Conservation (phyloP, 2,797 vertebrate species). For the Agapornis canus region DNA sequence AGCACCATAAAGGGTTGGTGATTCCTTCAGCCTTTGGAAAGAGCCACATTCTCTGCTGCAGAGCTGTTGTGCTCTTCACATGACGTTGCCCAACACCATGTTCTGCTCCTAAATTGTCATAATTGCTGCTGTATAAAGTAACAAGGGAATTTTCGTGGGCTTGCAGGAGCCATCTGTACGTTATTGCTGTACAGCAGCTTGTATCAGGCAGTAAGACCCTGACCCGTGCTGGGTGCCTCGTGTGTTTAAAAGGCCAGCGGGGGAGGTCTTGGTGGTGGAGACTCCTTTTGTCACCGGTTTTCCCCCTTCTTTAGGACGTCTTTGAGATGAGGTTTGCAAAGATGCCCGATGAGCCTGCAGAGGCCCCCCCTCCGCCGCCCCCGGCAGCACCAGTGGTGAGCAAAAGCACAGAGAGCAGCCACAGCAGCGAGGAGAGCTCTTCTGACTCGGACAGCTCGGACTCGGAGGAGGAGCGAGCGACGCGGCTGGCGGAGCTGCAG, state of each 20-base stretch:
- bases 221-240: background rate
- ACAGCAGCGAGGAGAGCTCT: conserved; percentile 81
- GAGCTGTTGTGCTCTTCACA: background rate
- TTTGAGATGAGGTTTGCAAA: conserved; percentile 96
- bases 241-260: background rate
- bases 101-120: background rate
- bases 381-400: conserved; percentile 73
- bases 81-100: fast-evolving
- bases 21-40: background rate
- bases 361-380: conserved; percentile 67
- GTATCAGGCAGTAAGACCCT: background rate
- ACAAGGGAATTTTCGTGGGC: background rate
- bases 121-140: background rate
- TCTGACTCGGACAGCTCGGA: conserved; percentile 83
- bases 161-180: background rate
- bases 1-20: background rate
- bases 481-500: conserved; percentile 85
- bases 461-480: conserved; percentile 84
- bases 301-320: conserved; percentile 79
- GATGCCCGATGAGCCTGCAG: conserved; percentile 88
- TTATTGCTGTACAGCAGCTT: background rate
- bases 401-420: conserved; percentile 82
- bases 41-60: background rate
- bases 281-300: background rate
- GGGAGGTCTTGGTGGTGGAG: background rate